Base-by-base conservation (phyloP, 1,140 invertebrate species). In the Plodia interpunctella region DNA sequence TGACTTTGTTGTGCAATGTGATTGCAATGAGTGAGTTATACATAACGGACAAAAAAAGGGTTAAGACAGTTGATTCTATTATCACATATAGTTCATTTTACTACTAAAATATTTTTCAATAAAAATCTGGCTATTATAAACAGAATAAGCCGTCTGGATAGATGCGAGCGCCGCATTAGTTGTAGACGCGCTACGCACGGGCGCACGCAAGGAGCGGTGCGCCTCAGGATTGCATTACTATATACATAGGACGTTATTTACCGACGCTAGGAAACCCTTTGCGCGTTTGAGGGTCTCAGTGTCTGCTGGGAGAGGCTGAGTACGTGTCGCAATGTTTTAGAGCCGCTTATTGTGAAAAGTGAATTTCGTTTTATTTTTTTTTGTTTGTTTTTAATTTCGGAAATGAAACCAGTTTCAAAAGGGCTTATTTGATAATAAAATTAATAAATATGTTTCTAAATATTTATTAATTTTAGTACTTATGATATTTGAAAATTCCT, bases 201-300 rank as follows among this genome's bases (percentile, higher is more conserved):
- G 49, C 53, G 38, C 51, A 54, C 58, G 53, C 19, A 50, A 4
- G 38, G 56, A 32, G 53, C 51, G 44, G 52, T 18, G 9, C 21
- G 19, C 59, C 32, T 54, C 35, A 19, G 35, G 18, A 68, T 68
- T 65, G 58, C 66, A 57, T 68, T 62, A 68, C 62, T 60, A 28
- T n/a, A n/a, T n/a, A n/a, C 57, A 62, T 61, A 59, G 56, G 25
- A 53, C 15, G 38, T 61, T 68, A 68, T 64, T 62, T 68, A 65
- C 55, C 60, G 63, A 60, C 20, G 57, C 57, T 62, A 63, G 60
- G 25, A 58, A 49, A 49, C 57, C 59, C 54, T 64, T 57, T 58
- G 53, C 44, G 54, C 62, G 51, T 21, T 15, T 44, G 38, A 44
- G 38, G 38, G 2, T n/a, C 38, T 44, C n/a, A 5, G 13, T 15